Conservation (phyloP, 1,140 invertebrate genomes). For the Hypothenemus hampei region DNA sequence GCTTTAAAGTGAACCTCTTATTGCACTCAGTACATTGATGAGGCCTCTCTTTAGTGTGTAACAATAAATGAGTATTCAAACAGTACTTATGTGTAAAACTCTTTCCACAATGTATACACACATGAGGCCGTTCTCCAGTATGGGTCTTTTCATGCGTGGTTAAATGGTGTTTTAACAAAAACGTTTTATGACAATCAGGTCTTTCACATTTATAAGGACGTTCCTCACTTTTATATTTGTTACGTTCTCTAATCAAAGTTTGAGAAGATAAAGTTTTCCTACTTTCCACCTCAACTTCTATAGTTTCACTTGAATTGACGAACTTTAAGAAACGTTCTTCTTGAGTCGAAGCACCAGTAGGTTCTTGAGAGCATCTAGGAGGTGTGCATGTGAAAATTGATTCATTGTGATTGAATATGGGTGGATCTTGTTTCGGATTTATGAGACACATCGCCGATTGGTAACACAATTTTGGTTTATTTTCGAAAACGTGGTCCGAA, state of each 20-base stretch:
- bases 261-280: conserved; percentile 14
- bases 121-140: conserved; percentile 75
- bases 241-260: conserved; percentile 8
- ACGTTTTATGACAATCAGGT: conserved; percentile 55
- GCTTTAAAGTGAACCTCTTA: conserved; percentile 79
- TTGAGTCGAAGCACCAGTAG: background rate
- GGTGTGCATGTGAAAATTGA: background rate
- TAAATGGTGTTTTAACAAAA: conserved; percentile 75
- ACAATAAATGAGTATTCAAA: conserved; percentile 71
- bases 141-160: conserved; percentile 74
- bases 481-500: conserved; percentile 3
- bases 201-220: conserved; percentile 22
- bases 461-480: conserved; percentile 11
- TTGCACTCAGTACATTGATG: conserved; percentile 81
- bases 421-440: conserved; percentile 15
- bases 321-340: conserved; percentile 17
- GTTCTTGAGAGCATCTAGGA: background rate
- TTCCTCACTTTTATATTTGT: conserved; percentile 14
- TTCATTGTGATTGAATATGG: conserved; percentile 3
- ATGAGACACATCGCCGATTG: conserved; percentile 21
- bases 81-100: conserved; percentile 81
- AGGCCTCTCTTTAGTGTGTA: conserved; percentile 75
- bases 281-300: conserved; percentile 9
- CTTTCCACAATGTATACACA: conserved; percentile 79
- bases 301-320: conserved; percentile 5